Conservation (phyloP, 2,113 vertebrate genomes). For the Hippocampus guttulatus region DNA sequence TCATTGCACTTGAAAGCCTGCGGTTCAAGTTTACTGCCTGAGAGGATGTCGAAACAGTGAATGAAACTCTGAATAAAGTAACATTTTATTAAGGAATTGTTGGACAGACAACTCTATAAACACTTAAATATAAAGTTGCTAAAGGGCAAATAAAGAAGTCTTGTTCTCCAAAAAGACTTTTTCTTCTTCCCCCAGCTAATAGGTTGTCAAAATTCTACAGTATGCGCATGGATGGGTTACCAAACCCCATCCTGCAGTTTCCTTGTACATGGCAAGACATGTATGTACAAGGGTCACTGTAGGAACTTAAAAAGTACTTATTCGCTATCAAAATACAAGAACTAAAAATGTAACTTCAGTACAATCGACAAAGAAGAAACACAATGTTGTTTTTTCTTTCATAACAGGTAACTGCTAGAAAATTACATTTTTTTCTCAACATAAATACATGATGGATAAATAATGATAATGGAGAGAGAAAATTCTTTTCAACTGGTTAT, state of each 20-base stretch:
- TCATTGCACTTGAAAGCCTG: neutral
- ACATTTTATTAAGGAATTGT: constrained; percentile 98
- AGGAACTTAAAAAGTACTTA: constrained; percentile 87
- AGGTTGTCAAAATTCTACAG: constrained; percentile 84
- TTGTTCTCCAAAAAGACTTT: constrained; percentile 72
- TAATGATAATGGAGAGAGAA: constrained; percentile 93
- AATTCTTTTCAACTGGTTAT: constrained; percentile 90
- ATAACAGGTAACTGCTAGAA: constrained; percentile 95
- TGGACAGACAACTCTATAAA: constrained; percentile 92
- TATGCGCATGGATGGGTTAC: constrained; percentile 76
- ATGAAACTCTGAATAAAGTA: constrained; percentile 83
- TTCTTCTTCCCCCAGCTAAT: constrained; percentile 66
- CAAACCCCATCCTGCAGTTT: constrained; percentile 77
- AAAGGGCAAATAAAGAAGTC: constrained; percentile 85
- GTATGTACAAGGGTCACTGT: constrained; percentile 83
- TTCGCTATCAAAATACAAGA: constrained; percentile 90
- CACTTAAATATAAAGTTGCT: constrained; percentile 86
- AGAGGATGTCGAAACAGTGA: constrained; percentile 61
- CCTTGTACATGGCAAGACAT: constrained; percentile 93
- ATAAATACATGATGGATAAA: constrained; percentile 99
- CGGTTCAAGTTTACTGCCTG: neutral
- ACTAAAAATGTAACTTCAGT: constrained; percentile 86
- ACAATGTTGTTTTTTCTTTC: constrained; percentile 79
- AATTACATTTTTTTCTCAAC: constrained; percentile 86
- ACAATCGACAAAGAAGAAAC: constrained; percentile 91